phyloP scores from a whole-genome alignment of 2,797 vertebrate genomes.

The Sphenodon punctatus region DNA sequence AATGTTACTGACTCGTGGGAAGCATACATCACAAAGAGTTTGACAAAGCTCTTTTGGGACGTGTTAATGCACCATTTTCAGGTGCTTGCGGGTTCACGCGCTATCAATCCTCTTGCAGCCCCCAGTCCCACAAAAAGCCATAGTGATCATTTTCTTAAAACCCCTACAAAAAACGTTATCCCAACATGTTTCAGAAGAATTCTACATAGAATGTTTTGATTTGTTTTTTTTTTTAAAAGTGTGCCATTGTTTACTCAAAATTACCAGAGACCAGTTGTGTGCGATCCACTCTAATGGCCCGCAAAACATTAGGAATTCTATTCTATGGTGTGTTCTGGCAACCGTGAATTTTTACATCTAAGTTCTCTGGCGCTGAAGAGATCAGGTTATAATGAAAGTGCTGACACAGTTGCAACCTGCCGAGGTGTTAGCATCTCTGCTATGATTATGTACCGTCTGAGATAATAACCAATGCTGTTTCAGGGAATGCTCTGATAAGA shows the following conservation, averaged over 20 bases:
- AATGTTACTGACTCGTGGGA: background rate
- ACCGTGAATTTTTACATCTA: slow-evolving; percentile 39
- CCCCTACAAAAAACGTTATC: background rate
- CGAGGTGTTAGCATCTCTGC: slow-evolving; percentile 20
- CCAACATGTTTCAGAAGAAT: background rate
- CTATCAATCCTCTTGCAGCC: background rate
- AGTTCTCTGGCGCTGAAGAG: slow-evolving; percentile 22
- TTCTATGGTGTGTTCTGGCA: background rate
- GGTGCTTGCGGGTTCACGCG: background rate
- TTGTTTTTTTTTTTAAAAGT: too few relatives aligned
- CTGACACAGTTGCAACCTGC: slow-evolving; percentile 40
- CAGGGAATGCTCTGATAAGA: slow-evolving; percentile 49
- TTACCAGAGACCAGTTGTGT: background rate
- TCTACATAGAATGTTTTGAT: too few relatives aligned
- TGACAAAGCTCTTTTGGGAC: too few relatives aligned
- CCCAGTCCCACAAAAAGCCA: background rate
- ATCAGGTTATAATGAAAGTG: slow-evolving; percentile 3
- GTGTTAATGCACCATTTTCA: background rate
- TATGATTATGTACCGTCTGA: slow-evolving; percentile 32
- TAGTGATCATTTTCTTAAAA: background rate
- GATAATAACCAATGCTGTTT: slow-evolving; percentile 46
- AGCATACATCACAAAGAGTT: background rate
- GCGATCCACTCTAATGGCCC: background rate
- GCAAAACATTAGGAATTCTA: too few relatives aligned
- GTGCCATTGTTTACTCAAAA: background rate